These are phyloP conservation scores for Bufotes viridis DNA, from an alignment of 2,797 vertebrate genomes.

Conservation along the genomic window DNA sequence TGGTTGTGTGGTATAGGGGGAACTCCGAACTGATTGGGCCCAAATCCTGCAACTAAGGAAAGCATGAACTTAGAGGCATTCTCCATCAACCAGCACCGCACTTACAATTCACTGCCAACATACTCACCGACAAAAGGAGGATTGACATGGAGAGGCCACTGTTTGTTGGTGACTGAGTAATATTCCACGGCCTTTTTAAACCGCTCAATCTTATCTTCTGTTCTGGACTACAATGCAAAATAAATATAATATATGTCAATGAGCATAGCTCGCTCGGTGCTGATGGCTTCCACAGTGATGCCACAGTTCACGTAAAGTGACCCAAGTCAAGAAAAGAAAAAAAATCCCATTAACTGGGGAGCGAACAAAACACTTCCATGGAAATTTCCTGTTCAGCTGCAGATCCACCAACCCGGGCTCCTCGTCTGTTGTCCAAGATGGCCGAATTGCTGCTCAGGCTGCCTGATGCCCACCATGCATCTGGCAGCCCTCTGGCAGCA, in stretches of 20 bases:
- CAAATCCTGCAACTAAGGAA: slow-evolving; percentile 82
- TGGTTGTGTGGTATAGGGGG: slow-evolving; percentile 77
- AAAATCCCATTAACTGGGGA: no score
- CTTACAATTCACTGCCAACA: background rate
- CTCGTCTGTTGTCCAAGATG: no score
- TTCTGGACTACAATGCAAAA: slow-evolving; percentile 81
- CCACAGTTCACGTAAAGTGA: no score
- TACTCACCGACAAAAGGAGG: slow-evolving; percentile 88
- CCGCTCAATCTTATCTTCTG: slow-evolving; percentile 90
- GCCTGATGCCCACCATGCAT: no score
- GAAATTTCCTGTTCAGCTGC: no score
- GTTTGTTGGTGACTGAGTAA: slow-evolving; percentile 90
- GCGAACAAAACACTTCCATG: no score
- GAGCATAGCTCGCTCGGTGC: background rate
- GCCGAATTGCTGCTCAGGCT: no score
- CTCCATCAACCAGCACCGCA: background rate
- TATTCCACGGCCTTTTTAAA: slow-evolving; percentile 95
- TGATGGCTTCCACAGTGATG: no score
- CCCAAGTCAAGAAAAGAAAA: no score
- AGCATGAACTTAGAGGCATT: background rate
- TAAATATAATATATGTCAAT: background rate
- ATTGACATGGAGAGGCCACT: slow-evolving; percentile 81
- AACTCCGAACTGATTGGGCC: slow-evolving; percentile 83
- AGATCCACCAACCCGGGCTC: no score
- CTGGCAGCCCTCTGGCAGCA: no score